phyloP scores from a whole-genome alignment of 2,113 vertebrate species.

The Centrocercus urophasianus region DNA sequence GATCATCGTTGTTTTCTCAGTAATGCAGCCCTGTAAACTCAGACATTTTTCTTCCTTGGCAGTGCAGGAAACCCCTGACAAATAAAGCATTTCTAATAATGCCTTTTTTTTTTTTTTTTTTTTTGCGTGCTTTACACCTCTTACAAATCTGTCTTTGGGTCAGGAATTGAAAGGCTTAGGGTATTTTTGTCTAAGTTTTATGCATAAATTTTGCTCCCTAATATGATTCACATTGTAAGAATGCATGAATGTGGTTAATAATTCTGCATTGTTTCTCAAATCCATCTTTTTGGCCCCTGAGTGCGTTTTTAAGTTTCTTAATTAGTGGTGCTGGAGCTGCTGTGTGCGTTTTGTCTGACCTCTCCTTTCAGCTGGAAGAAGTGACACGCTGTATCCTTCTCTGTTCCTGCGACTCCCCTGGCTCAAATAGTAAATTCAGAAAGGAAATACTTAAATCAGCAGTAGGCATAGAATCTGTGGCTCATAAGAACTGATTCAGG shows the following conservation, averaged over 20 bases:
- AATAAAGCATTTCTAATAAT: conserved; percentile 57
- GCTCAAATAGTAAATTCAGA: neutral
- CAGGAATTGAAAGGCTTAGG: neutral
- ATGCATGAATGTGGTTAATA: neutral
- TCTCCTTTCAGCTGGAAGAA: neutral
- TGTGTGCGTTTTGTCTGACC: neutral
- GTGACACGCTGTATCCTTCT: neutral
- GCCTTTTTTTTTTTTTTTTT: neutral
- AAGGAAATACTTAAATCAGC: neutral
- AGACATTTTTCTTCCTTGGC: neutral
- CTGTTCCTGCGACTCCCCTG: neutral
- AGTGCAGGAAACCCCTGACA: neutral
- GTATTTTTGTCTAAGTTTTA: conserved; percentile 16
- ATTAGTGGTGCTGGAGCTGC: neutral
- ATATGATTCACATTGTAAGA: neutral
- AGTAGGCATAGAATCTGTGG: neutral
- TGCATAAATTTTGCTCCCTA: neutral
- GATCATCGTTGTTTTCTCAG: neutral
- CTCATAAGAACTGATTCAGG: neutral
- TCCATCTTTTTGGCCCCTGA: neutral
- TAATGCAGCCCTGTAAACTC: neutral
- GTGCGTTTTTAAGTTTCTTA: neutral
- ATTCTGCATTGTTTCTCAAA: neutral
- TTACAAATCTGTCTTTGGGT: neutral
- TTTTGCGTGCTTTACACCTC: conserved; percentile 8